Percentiles rank a stretch among this genome's conserved stretches.
Evolutionary conservation across 30 jellyfish, hydroid and myxozoan genomes (phyloP).

Genomic region (Hydractinia symbiolongicarpus): DNA sequence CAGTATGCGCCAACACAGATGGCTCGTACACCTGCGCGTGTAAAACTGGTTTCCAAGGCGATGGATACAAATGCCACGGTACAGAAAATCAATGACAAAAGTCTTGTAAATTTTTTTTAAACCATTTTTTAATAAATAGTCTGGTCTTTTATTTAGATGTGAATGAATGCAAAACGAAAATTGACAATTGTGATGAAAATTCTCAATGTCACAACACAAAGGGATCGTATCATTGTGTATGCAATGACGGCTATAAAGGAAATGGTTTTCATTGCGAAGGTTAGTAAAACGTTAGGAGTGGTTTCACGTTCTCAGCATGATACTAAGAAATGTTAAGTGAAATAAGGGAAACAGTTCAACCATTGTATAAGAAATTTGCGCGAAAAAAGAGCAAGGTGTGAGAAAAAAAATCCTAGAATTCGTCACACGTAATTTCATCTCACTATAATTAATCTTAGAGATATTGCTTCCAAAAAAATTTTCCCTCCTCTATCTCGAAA

Average conservation of each 20-base stretch:
- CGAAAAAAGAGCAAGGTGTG: too few relatives aligned
- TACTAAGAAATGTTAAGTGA: too few relatives aligned
- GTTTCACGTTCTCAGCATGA: too few relatives aligned
- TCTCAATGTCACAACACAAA: constrained; percentile 51
- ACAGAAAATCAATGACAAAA: background rate
- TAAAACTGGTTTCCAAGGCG: constrained; percentile 36
- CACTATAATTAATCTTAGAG: background rate
- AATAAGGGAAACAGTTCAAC: too few relatives aligned
- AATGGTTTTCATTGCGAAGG: constrained; percentile 52
- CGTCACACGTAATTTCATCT: too few relatives aligned
- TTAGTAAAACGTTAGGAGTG: background rate
- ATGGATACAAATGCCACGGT: constrained; percentile 44
- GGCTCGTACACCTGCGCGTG: constrained; percentile 40
- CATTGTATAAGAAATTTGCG: too few relatives aligned
- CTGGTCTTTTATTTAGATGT: constrained; percentile 30
- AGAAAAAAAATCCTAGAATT: too few relatives aligned
- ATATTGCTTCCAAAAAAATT: background rate
- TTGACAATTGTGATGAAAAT: constrained; percentile 41
- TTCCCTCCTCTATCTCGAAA: background rate
- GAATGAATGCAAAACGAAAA: constrained; percentile 46
- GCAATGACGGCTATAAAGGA: constrained; percentile 62
- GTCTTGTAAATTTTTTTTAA: too few relatives aligned
- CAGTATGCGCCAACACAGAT: constrained; percentile 31
- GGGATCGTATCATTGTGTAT: constrained; percentile 60
- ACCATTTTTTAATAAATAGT: background rate